Base-by-base conservation (phyloP, 1,140 invertebrate genomes). In the Apis cerana region DNA sequence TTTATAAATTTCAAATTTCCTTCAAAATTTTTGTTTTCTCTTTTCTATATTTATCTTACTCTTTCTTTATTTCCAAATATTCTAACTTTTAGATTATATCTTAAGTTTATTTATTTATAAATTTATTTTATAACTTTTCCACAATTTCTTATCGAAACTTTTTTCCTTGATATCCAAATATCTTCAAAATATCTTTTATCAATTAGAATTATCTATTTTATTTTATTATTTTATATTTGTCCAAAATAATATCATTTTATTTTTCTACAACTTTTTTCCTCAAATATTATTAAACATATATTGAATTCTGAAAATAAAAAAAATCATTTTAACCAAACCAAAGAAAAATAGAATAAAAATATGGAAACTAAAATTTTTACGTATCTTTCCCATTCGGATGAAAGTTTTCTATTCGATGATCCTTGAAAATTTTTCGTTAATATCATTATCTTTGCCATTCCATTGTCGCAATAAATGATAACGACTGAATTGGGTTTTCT, bases 381-480 rank as follows among this genome's bases (percentile, higher is more conserved):
- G 27, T 43, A 76, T 33, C 54, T 67, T 76, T 52, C 27, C 8
- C 17, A 23, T 8, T 56, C 4, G 48, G 19, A 7, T 19, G 21
- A 56, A 56, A 43, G 21, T 19, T 27, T 12, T 13, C 27, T 21
- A 23, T 2, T 13, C 27, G 19, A 54, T n/a, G 15, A 23, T 54
- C 62, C 50, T 56, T n/a, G 19, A 67, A 56, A 58, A 52, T n/a
- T 15, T 58, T 77, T 54, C 75, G 23, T 58, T 56, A 56, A 48
- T 27, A 33, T 48, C 15, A 19, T 76, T n/a, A n/a, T 12, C 21
- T 50, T 67, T 43, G 74, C 43, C 61, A 21, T 62, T 23, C 17
- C 27, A 10, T 68, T 21, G 19, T 48, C 5, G 19, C 21, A 68
- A 21, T 0, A n/a, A 33, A 56, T 77, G 62, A 9, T 77, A 68